phyloP scores from a whole-genome alignment of 2,888 invertebrate genomes.

The Hemistola chrysoprasaria region DNA sequence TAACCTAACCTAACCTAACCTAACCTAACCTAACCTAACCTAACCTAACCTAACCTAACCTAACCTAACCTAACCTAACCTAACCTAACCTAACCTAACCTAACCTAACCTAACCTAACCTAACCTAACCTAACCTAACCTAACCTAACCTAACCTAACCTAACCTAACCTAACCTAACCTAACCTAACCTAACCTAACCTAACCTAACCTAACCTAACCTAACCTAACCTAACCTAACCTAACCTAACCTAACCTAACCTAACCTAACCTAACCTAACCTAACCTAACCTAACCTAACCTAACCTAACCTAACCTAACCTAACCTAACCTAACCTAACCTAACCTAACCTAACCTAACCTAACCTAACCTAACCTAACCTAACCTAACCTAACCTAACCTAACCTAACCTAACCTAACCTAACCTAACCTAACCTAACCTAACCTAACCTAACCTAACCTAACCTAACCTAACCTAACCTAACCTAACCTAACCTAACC shows the following conservation, averaged over 20 bases:
- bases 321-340: conserved; percentile 24
- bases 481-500: conserved; percentile 9
- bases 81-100: conserved; percentile 33
- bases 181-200: conserved; percentile 32
- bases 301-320: conserved; percentile 27
- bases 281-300: conserved; percentile 25
- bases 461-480: conserved; percentile 21
- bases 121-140: conserved; percentile 34
- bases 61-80: conserved; percentile 35
- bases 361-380: conserved; percentile 24
- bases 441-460: conserved; percentile 26
- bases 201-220: conserved; percentile 31
- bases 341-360: conserved; percentile 18
- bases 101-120: conserved; percentile 29
- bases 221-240: conserved; percentile 27
- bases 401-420: conserved; percentile 27
- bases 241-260: conserved; percentile 31
- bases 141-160: conserved; percentile 33
- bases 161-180: conserved; percentile 31
- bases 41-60: conserved; percentile 33
- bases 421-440: conserved; percentile 25
- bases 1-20: conserved; percentile 32
- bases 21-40: conserved; percentile 33
- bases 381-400: conserved; percentile 22
- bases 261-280: conserved; percentile 29